Evolutionary conservation across 2,113 vertebrate genomes (phyloP), one percentile per base, ranked within the genome.

Genomic region (Ceyx melanurus): DNA sequence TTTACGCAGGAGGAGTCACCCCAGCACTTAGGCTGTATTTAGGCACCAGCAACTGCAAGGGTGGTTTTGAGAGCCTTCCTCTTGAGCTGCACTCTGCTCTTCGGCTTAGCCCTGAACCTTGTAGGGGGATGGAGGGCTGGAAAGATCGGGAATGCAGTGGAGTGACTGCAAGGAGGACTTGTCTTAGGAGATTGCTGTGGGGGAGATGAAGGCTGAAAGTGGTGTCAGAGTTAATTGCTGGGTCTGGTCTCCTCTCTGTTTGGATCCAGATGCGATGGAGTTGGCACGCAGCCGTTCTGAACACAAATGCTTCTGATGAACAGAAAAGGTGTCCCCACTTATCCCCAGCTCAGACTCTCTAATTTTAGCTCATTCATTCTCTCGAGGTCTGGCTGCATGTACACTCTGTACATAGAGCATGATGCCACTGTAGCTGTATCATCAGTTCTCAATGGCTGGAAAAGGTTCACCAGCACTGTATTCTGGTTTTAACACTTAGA

Each of bases 361-460:
- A 94, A 93, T 91, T 92, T 93, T 93, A 94, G 86, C 67, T 93
- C 46, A 29, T 90, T 95, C 61, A 31, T 75, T 88, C 80, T 54
- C 95, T 80, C 14, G 29, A 76, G 70, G 33, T 71, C 42, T 92
- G 87, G 48, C 76, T 95, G 89, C 74, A 90, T 2, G 0, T 65
- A 80, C 42, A 17, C 22, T 21, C 62, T 86, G 33, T 67, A 70
- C 20, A 8, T 28, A 28, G 82, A 54, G 64, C 28, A 40, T 92
- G 88, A 92, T 81, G 93, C 86, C 91, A 76, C 54, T 50, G 22
- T 3, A 93, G 70, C 84, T 48, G 43, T 86, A 86, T 72, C 90
- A 82, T 54, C 82, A 67, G 21, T 56, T 95, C 65, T 66, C 70
- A 68, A 8, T 2, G 64, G 60, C 86, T 89, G 75, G 66, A 25